Evolutionary conservation across 1,140 invertebrate species (phyloP).

Genomic region (Glossosoma conforme): DNA sequence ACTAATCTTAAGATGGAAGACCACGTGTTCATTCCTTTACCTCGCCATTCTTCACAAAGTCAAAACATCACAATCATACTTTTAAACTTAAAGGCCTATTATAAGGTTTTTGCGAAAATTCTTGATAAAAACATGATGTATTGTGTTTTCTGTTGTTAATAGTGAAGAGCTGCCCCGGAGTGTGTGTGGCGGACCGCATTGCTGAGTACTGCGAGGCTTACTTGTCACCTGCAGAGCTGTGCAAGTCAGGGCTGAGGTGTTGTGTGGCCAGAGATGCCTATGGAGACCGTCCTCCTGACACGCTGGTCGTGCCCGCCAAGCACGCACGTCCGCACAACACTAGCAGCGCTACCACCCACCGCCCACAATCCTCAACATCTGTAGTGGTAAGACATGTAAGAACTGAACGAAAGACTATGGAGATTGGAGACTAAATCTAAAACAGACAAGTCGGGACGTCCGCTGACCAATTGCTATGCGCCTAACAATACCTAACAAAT

Average conservation of each 20-base stretch:
- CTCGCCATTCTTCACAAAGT: too few species aligned
- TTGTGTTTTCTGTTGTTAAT: too few species aligned
- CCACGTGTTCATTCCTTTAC: too few species aligned
- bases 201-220: slow-evolving; percentile 82
- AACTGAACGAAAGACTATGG: too few species aligned
- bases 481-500: too few species aligned
- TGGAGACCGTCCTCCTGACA: slow-evolving; percentile 61
- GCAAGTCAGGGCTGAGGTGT: slow-evolving; percentile 65
- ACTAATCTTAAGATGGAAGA: too few species aligned
- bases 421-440: not conserved
- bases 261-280: slow-evolving; percentile 72
- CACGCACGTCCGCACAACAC: slow-evolving; percentile 32
- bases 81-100: too few species aligned
- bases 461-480: too few species aligned
- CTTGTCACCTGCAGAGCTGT: slow-evolving; percentile 62
- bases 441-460: too few species aligned
- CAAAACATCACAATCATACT: too few species aligned
- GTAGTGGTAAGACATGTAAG: slow-evolving; percentile 24
- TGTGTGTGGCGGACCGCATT: slow-evolving; percentile 76
- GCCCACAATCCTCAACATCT: slow-evolving; percentile 36
- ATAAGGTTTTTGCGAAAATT: too few species aligned
- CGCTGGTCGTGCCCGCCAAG: slow-evolving; percentile 61
- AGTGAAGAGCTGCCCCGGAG: slow-evolving; percentile 67
- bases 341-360: slow-evolving; percentile 39
- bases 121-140: too few species aligned